Conservation (phyloP, 2,797 vertebrate genomes). For the Neoniphon sammara region DNA sequence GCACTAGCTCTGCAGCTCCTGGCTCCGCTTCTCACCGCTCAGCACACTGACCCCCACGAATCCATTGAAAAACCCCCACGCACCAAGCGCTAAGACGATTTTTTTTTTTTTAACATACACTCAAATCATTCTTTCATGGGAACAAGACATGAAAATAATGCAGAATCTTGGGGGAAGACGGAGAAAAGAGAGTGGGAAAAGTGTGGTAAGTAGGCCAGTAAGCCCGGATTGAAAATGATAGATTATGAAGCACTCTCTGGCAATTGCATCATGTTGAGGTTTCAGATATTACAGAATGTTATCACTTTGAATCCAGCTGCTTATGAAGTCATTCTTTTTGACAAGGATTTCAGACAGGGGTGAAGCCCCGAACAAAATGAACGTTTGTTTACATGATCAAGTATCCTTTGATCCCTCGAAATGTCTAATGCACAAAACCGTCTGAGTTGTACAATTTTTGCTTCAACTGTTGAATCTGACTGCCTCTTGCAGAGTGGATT, state of each 20-base stretch:
- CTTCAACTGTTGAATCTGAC: neutral
- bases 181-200: conserved; percentile 31
- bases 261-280: conserved; percentile 45
- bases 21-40: conserved; percentile 24
- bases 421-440: conserved; percentile 2
- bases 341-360: conserved; percentile 20
- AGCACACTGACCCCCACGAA: conserved; percentile 35
- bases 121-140: conserved; percentile 34
- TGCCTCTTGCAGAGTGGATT: neutral
- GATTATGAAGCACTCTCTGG: conserved; percentile 37
- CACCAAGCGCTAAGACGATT: conserved; percentile 20
- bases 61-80: conserved; percentile 38
- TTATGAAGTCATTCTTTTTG: conserved; percentile 27
- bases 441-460: conserved; percentile 7
- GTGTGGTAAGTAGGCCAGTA: conserved; percentile 42
- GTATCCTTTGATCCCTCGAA: conserved; percentile 7
- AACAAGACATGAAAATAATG: conserved; percentile 38
- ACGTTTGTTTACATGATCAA: conserved; percentile 30
- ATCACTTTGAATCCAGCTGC: conserved; percentile 43
- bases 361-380: conserved; percentile 11
- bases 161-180: neutral
- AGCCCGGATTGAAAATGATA: conserved; percentile 45
- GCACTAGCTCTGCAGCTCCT: conserved; percentile 11
- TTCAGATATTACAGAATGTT: conserved; percentile 39
- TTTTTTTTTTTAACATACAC: neutral